Conservation (phyloP, 2,888 invertebrate species). For the Dryobota labecula region DNA sequence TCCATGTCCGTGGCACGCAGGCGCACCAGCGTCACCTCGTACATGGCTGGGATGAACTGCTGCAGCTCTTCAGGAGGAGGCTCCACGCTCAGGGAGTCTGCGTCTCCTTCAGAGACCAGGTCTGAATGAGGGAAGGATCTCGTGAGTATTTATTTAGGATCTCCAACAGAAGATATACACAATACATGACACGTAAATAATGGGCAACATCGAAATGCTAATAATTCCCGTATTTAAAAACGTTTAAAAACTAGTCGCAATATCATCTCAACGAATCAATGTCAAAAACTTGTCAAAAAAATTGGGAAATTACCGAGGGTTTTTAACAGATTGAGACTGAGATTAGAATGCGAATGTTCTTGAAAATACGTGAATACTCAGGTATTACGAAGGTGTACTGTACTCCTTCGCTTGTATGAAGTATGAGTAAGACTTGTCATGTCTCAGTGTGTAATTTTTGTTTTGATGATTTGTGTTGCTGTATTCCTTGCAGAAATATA, state of each 20-base stretch:
- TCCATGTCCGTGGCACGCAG: constrained; percentile 99
- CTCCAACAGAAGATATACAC: background rate
- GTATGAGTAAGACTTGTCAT: background rate
- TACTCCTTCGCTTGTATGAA: too few species aligned
- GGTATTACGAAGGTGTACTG: too few species aligned
- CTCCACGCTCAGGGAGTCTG: constrained; percentile 70
- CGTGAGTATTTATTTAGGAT: background rate
- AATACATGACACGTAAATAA: background rate
- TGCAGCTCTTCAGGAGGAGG: constrained; percentile 93
- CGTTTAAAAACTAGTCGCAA: too few species aligned
- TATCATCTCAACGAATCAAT: too few species aligned
- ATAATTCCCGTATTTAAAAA: too few species aligned
- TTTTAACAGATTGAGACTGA: too few species aligned
- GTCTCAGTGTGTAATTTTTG: background rate
- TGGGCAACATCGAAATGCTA: too few species aligned
- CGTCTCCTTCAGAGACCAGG: constrained; percentile 67
- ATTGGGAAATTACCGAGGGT: too few species aligned
- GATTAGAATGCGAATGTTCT: too few species aligned
- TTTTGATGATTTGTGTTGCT: background rate
- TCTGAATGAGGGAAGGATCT: constrained; percentile 63
- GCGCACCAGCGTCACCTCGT: constrained; percentile 95
- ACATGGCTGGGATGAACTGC: constrained; percentile 95
- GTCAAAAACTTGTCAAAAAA: too few species aligned
- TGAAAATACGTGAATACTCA: too few species aligned
- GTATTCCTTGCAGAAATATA: background rate